Percentiles rank a stretch among this genome's conserved stretches.
These are phyloP conservation scores for Delia radicum DNA, from an alignment of 1,140 invertebrate genomes.

Conservation along the genomic window DNA sequence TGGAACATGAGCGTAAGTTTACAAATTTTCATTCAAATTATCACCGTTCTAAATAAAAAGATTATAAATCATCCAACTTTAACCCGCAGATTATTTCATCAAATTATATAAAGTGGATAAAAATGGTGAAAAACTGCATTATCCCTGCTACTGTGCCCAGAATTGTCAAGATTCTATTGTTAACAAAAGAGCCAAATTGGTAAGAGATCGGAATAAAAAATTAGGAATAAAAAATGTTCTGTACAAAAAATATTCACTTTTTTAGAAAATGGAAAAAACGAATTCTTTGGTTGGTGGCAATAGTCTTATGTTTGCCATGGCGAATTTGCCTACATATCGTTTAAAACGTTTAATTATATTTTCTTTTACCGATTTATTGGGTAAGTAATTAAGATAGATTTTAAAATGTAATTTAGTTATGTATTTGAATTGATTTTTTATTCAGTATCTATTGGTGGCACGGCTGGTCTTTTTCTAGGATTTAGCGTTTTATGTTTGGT, in stretches of 20 bases:
- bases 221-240: background rate
- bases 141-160: conserved; percentile 37
- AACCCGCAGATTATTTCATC: conserved; percentile 35
- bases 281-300: conserved; percentile 38
- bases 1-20: conserved; percentile 35
- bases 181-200: conserved; percentile 32
- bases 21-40: background rate
- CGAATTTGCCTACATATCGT: conserved; percentile 38
- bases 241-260: background rate
- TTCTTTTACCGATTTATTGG: conserved; percentile 48
- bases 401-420: too few relatives aligned
- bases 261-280: conserved; percentile 37
- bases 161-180: conserved; percentile 42
- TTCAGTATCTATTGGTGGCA: conserved; percentile 64
- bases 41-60: background rate
- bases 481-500: conserved; percentile 69
- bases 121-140: conserved; percentile 10
- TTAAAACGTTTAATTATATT: conserved; percentile 50
- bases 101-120: conserved; percentile 35
- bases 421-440: background rate
- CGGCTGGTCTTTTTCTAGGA: conserved; percentile 69
- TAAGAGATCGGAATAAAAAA: background rate
- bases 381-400: too few relatives aligned
- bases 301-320: conserved; percentile 39
- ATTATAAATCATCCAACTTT: background rate